These are phyloP conservation scores for Blera fallax DNA, from an alignment of 2,888 invertebrate species.

Conservation along the genomic window DNA sequence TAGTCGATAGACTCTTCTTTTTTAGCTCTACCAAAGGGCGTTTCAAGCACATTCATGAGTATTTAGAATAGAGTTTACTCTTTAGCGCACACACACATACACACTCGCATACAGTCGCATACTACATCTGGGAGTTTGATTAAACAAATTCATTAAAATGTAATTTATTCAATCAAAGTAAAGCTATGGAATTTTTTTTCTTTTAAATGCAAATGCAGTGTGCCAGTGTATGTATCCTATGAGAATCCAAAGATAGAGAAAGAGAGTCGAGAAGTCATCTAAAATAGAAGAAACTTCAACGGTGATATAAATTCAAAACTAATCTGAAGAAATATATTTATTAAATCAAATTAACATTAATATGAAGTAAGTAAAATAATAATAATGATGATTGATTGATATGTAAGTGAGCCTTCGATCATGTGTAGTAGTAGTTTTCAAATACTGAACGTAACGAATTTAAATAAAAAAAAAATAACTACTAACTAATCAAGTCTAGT, in stretches of 20 bases:
- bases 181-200: background rate
- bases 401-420: constrained; percentile 48
- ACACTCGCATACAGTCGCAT: constrained; percentile 40
- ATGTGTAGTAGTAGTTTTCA: constrained; percentile 38
- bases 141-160: constrained; percentile 1
- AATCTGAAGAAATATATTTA: background rate
- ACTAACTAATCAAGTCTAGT: constrained; percentile 51
- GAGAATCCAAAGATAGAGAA: constrained; percentile 34
- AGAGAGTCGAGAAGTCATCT: constrained; percentile 15
- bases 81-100: background rate
- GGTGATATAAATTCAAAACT: constrained; percentile 11
- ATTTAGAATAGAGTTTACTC: background rate
- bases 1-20: constrained; percentile 36
- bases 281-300: constrained; percentile 28
- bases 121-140: constrained; percentile 10
- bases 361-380: constrained; percentile 11
- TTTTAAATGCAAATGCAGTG: constrained; percentile 25
- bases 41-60: constrained; percentile 53
- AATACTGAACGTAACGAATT: constrained; percentile 52
- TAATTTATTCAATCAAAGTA: background rate
- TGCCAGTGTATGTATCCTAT: constrained; percentile 29
- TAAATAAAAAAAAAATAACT: constrained; percentile 35
- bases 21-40: constrained; percentile 17
- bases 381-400: constrained; percentile 28
- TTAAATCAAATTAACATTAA: constrained; percentile 1